Evolutionary conservation across 2,113 vertebrate genomes (phyloP).

Genomic region (Colossoma macropomum): DNA sequence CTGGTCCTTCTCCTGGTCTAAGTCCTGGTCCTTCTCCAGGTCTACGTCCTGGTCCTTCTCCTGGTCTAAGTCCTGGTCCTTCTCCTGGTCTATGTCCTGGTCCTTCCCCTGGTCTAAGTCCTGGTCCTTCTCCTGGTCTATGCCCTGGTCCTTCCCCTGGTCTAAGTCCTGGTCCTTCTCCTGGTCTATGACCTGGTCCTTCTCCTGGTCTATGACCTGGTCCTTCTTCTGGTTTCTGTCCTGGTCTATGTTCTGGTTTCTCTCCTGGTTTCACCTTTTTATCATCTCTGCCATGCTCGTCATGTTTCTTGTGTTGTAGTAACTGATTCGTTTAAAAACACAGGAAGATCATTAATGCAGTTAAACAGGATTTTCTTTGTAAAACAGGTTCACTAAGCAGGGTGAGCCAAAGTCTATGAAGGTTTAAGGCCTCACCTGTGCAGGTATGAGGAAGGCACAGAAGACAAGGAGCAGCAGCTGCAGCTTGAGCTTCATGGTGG

Average conservation of each 20-base stretch:
- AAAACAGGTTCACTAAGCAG: neutral
- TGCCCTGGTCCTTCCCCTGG: neutral
- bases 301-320: slow-evolving; percentile 51
- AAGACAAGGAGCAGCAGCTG: slow-evolving; percentile 67
- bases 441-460: slow-evolving; percentile 65
- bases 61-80: neutral
- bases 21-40: too few relatives aligned
- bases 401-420: neutral
- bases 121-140: neutral
- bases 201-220: neutral
- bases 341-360: neutral
- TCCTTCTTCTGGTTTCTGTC: neutral
- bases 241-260: neutral
- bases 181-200: neutral
- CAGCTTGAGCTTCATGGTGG: slow-evolving; percentile 74
- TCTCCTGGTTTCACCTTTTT: neutral
- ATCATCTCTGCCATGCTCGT: neutral
- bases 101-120: neutral
- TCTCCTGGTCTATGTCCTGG: too few relatives aligned
- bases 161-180: neutral
- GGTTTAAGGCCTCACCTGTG: slow-evolving; percentile 67
- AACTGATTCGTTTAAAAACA: slow-evolving; percentile 18
- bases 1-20: too few relatives aligned
- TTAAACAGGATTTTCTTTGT: neutral
- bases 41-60: neutral